A percentile compares a stretch with the other conserved stretches of the same genome.
Conservation (phyloP, 2,888 invertebrate genomes). For the Polydrusus tereticollis region DNA sequence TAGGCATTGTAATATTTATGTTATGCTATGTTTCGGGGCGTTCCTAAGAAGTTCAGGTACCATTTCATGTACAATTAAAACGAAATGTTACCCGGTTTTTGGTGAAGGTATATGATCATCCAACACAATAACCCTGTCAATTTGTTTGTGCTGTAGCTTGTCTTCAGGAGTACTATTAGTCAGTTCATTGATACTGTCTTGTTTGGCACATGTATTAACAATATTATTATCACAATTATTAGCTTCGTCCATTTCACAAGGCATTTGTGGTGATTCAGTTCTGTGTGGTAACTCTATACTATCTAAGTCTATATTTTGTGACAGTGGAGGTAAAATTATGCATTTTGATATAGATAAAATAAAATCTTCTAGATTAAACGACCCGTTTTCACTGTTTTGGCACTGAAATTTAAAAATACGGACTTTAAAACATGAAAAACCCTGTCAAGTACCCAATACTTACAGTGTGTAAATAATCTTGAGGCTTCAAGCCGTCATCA, state of each 20-base stretch:
- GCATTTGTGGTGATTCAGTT: conserved; percentile 19
- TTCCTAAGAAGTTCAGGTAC: too few relatives aligned
- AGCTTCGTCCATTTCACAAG: conserved; percentile 16
- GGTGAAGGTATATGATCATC: conserved; percentile 34
- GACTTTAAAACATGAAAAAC: not conserved
- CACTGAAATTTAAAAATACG: not conserved
- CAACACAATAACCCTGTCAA: conserved; percentile 38
- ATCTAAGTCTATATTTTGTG: conserved; percentile 8
- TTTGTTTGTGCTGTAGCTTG: not conserved
- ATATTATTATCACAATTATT: conserved; percentile 27
- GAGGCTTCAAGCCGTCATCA: not conserved
- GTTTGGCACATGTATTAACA: conserved; percentile 33
- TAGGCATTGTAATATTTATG: too few relatives aligned
- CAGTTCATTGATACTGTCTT: conserved; percentile 7
- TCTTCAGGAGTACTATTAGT: not conserved
- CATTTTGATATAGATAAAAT: conserved; percentile 1
- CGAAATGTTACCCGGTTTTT: conserved; percentile 36
- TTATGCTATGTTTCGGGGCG: too few relatives aligned
- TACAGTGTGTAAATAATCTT: conserved; percentile 33
- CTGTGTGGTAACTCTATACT: conserved; percentile 9
- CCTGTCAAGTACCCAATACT: not conserved
- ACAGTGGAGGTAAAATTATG: not conserved
- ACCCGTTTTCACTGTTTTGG: not conserved
- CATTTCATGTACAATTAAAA: too few relatives aligned
- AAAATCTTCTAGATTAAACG: conserved; percentile 16